Base-by-base conservation (phyloP, 2,797 vertebrate species). In the Ctenosaura bakeri region DNA sequence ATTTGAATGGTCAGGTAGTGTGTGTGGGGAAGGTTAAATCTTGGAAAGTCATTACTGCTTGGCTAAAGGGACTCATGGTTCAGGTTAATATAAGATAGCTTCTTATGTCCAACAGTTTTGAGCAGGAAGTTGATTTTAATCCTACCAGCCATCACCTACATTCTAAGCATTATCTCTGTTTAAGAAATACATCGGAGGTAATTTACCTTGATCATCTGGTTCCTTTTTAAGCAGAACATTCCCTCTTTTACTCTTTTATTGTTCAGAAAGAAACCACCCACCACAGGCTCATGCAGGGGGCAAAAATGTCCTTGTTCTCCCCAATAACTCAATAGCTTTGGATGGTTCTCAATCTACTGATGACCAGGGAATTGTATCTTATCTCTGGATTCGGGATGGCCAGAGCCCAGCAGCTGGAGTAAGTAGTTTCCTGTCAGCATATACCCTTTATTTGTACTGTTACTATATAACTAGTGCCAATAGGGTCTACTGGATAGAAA, bases 361-460 rank as follows among this genome's bases (percentile, higher is more conserved):
- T 69, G 98, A 98, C 96, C 97, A 97, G 89, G 95, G 94, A 0
- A 95, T 98, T 20, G 95, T 98, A 64, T 98, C 96, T 0, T 99
- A 97, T 96, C 91, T 98, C 82, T 99, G 98, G 99, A 97, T 97
- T 91, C 95, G 98, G 73, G 98, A 98, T 88, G 96, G 96, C 85
- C 98, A 98, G 96, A 99, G 98, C 95, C 98, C 98, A 87, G 98
- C 99, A 59, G 98, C 98, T 1, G 98, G 98, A 96, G 99, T 98
- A 93, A 96, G 98, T 96, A 90, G 87, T 89, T 66, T 64, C n/a
- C 62, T 66, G 0, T 84, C 35, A 8, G 42, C 4, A 1, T 35
- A 22, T 74, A n/a, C 22, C 6, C 32, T 62, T 85, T 78, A 22
- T 62, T 42, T 83, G 73, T 24, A 59, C 10, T 83, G 35, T 42